Evolutionary conservation across 2,113 vertebrate genomes (phyloP), one percentile per base, ranked within the genome.

Genomic region (Tychaedon coryphoeus): DNA sequence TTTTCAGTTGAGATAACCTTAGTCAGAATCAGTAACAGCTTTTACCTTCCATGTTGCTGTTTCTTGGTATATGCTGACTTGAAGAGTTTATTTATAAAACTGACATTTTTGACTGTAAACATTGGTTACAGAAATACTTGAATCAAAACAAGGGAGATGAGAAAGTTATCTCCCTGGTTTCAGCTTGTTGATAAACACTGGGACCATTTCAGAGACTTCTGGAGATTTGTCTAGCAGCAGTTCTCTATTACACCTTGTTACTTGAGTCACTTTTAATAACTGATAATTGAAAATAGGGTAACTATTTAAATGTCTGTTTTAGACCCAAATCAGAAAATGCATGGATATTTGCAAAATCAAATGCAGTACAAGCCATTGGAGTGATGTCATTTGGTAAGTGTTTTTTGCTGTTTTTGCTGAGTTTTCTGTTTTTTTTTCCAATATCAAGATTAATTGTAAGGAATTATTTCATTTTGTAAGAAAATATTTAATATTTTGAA

Each of bases 351-450:
- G 99, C 99, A 95, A 98, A 98, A 84, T 96, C 98, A 97, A 99
- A 98, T 91, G 98, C 98, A 58, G 91, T 99, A 73, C 99, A 99
- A 96, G 99, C 99, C 2, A 54, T 99, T 62, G 99, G 99, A 36
- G 98, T 99, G 31, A 99, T 99, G 99, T 99, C 99, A 66, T 99
- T 99, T 98, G 99, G 99, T 99, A 97, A 99, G 90, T 78, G 70
- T 5, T 60, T 66, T 92, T 94, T 81, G 86, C 42, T 4, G 58
- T 10, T 34, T 94, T 92, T 29, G 5, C 19, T 20, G 19, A 24
- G 3, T 8, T 11, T 69, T 54, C 23, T 48, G 47, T 2, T 14
- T 33, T 56, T 53, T 93, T 94, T 90, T 58, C 80, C 43, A 79
- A 8, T 58, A 34, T 70, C 56, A 40, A 66, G 16, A 62, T 60